phyloP scores from a whole-genome alignment of 2,113 vertebrate genomes.

The Vireo altiloquus region DNA sequence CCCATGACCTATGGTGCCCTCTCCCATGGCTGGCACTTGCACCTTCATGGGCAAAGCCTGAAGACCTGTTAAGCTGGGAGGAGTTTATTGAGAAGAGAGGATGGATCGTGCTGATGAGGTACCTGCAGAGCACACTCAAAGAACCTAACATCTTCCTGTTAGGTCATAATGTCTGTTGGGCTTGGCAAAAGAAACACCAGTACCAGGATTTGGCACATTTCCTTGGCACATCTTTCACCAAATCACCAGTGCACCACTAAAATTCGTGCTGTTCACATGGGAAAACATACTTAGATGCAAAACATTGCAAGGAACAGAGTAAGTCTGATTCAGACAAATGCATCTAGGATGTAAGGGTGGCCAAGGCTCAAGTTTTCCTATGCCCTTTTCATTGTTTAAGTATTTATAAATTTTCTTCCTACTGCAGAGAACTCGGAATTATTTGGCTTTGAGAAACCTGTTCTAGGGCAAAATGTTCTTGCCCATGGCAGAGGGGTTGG shows the following conservation, averaged over 20 bases:
- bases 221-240: not conserved
- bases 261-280: not conserved
- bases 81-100: not conserved
- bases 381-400: not conserved
- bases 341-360: not conserved
- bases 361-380: not conserved
- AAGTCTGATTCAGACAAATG: not conserved
- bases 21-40: not conserved
- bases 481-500: not conserved
- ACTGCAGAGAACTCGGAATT: not conserved
- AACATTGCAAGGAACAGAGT: not conserved
- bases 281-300: not conserved
- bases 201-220: not conserved
- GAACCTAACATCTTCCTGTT: not conserved
- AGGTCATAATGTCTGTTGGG: not conserved
- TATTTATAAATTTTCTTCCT: not conserved
- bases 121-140: not conserved
- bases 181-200: not conserved
- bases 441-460: not conserved
- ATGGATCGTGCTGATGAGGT: fast-evolving
- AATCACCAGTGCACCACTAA: not conserved
- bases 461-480: not conserved
- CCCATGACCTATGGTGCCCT: fast-evolving
- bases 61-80: fast-evolving
- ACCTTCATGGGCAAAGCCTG: not conserved